Evolutionary conservation across 2,888 invertebrate genomes (phyloP).

Genomic region (Epinotia bilunana): DNA sequence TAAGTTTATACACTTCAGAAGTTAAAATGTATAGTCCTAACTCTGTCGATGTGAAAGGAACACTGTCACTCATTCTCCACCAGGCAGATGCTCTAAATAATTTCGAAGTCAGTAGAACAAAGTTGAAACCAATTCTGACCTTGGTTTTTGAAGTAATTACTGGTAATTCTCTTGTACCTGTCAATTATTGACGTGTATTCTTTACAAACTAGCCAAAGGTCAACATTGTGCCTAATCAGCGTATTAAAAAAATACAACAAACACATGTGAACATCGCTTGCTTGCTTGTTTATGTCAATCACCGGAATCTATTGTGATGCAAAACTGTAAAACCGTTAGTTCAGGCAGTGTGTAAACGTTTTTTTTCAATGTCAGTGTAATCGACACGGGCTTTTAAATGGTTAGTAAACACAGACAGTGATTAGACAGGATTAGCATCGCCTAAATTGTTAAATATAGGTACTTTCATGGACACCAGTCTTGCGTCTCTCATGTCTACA

Average conservation of each 20-base stretch:
- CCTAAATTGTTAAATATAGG: not conserved
- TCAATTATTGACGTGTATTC: slow-evolving; percentile 43
- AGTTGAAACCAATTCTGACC: slow-evolving; percentile 43
- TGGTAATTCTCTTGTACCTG: slow-evolving; percentile 38
- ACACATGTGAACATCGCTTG: slow-evolving; percentile 57
- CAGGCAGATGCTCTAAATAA: slow-evolving; percentile 26
- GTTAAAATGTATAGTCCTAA: not conserved
- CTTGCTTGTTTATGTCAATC: slow-evolving; percentile 67
- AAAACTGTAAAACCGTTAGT: slow-evolving; percentile 45
- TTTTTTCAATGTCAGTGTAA: slow-evolving; percentile 36
- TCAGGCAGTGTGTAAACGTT: slow-evolving; percentile 22
- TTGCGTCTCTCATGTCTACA: not conserved
- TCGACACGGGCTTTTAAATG: slow-evolving; percentile 14
- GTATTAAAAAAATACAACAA: slow-evolving; percentile 55
- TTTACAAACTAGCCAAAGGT: slow-evolving; percentile 60
- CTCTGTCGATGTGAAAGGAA: not conserved
- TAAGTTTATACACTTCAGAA: not conserved
- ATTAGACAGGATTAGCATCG: slow-evolving; percentile 16
- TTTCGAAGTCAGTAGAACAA: slow-evolving; percentile 38
- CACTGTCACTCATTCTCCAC: not conserved
- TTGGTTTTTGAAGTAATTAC: slow-evolving; percentile 39
- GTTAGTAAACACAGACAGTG: slow-evolving; percentile 6
- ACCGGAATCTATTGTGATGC: slow-evolving; percentile 50
- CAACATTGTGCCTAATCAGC: slow-evolving; percentile 56
- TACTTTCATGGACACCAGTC: not conserved